phyloP scores from a whole-genome alignment of 2,888 invertebrate genomes.

The Dryobota labecula region DNA sequence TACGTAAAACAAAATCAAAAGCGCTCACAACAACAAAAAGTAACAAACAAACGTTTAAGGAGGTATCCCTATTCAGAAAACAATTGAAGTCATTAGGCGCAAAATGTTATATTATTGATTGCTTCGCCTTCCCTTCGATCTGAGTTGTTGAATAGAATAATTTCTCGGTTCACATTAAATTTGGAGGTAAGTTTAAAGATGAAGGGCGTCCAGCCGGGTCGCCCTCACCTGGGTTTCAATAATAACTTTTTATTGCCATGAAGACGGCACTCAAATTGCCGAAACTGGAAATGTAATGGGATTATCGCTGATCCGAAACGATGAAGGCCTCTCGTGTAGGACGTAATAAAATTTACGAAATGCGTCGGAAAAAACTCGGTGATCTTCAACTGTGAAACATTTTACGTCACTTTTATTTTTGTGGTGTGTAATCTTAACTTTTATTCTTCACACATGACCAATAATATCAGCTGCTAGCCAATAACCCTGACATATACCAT shows the following conservation, averaged over 20 bases:
- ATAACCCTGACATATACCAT: constrained; percentile 22
- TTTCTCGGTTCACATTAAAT: constrained; percentile 48
- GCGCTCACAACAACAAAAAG: constrained; percentile 25
- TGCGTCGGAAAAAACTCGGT: constrained; percentile 73
- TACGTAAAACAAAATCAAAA: constrained; percentile 27
- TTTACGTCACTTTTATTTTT: constrained; percentile 67
- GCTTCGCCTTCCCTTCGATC: constrained; percentile 40
- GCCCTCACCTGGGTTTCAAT: constrained; percentile 77
- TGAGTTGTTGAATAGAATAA: constrained; percentile 55
- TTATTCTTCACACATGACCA: constrained; percentile 32
- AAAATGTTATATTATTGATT: constrained; percentile 60
- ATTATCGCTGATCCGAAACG: constrained; percentile 85
- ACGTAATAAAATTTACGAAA: constrained; percentile 82
- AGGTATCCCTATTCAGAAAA: constrained; percentile 31
- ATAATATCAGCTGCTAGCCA: constrained; percentile 39
- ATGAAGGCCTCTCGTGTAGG: constrained; percentile 79
- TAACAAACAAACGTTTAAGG: constrained; percentile 26
- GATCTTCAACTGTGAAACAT: constrained; percentile 68
- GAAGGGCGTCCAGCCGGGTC: constrained; percentile 56
- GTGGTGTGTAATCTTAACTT: constrained; percentile 53
- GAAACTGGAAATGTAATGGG: constrained; percentile 84
- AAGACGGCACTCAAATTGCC: constrained; percentile 80
- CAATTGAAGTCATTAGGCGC: constrained; percentile 55
- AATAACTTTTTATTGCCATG: constrained; percentile 82
- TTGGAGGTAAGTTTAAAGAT: constrained; percentile 55